Conservation (phyloP, 2,113 vertebrate species). For the Paralichthys olivaceus region DNA sequence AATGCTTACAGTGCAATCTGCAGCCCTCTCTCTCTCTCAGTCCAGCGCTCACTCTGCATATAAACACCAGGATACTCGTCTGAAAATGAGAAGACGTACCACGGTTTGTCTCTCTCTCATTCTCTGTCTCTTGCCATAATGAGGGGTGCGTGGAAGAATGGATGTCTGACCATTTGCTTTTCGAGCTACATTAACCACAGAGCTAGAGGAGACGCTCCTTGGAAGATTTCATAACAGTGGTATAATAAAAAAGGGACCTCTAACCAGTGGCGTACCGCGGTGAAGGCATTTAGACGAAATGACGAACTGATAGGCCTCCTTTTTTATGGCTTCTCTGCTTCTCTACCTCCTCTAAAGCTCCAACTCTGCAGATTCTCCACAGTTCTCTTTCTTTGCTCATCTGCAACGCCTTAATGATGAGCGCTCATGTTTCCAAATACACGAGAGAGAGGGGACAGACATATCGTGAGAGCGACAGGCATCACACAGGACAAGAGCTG, state of each 20-base stretch:
- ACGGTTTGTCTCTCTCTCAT: conserved; percentile 25
- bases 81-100: conserved; percentile 51
- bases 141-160: conserved; percentile 64
- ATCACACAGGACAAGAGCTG: conserved; percentile 18
- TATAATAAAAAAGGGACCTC: conserved; percentile 70
- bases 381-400: conserved; percentile 18
- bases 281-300: conserved; percentile 56
- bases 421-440: conserved; percentile 19
- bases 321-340: conserved; percentile 2
- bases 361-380: conserved; percentile 1
- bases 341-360: conserved; percentile 29
- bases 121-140: conserved; percentile 56
- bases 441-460: conserved; percentile 2
- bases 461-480: conserved; percentile 29
- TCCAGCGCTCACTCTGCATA: conserved; percentile 42
- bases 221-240: conserved; percentile 76
- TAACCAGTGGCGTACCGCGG: conserved; percentile 61
- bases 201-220: conserved; percentile 69
- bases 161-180: conserved; percentile 80
- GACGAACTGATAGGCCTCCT: conserved; percentile 40
- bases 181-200: conserved; percentile 79
- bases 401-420: conserved; percentile 22
- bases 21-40: conserved; percentile 18
- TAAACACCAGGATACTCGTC: conserved; percentile 76
- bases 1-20: conserved; percentile 78